Conservation (phyloP, 2,113 vertebrate genomes). For the Origma solitaria region DNA sequence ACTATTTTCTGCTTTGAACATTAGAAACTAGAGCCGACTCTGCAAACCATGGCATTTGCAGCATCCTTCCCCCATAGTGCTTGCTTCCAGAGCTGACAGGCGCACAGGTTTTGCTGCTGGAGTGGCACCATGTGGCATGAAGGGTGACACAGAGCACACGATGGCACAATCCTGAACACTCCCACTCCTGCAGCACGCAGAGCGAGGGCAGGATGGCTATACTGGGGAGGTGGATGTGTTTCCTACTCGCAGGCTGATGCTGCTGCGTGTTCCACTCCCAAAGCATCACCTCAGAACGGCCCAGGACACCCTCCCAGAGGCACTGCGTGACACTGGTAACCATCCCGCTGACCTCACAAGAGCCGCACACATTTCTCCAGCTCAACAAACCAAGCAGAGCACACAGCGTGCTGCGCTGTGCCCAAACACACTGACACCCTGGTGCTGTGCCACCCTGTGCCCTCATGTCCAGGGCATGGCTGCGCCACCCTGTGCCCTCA, state of each 20-base stretch:
- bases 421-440: accelerated
- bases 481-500: background rate
- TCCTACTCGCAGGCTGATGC: accelerated
- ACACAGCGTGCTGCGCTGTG: background rate
- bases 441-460: background rate
- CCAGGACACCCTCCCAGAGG: background rate
- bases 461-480: background rate
- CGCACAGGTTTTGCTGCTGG: background rate
- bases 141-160: background rate
- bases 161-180: accelerated
- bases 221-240: background rate
- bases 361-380: accelerated
- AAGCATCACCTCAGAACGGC: background rate
- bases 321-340: accelerated
- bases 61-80: background rate
- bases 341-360: accelerated
- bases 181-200: background rate
- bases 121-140: accelerated
- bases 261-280: accelerated
- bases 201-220: background rate
- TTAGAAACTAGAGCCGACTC: background rate
- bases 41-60: background rate
- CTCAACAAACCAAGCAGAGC: background rate
- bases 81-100: background rate
- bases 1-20: background rate